Base-by-base conservation (phyloP, 2,888 invertebrate genomes). In the Caenorhabditis becei region DNA sequence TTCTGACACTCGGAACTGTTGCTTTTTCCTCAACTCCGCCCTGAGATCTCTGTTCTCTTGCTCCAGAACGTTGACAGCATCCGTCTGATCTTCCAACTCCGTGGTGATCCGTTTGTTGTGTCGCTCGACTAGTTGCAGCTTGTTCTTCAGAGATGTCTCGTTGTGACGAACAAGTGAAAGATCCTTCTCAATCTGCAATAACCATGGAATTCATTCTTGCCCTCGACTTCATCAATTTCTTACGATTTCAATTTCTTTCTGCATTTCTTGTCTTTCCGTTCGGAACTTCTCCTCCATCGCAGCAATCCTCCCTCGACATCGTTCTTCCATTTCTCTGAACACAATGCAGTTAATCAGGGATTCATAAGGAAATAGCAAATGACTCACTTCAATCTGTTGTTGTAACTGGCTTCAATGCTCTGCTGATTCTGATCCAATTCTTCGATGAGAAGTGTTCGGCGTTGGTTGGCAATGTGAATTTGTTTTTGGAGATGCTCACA, bases 361-460 rank as follows among this genome's bases (percentile, higher is more conserved):
- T 62, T 62, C 26, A 67, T 58, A 62, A 23, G 58, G 28, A 26
- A 49, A 24, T 14, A 35, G n/a, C n/a, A 24, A 51, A 14, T 26
- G 11, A 54, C 66, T 63, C 74, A 82, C 87, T 80, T 71, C 35
- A 86, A 53, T 61, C 84, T 49, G 74, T 82, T 82, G 47, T 87
- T 85, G 62, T 85, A 87, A 37, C 85, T 82, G 32, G 85, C 85
- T 65, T 87, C 87, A 56, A 87, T 86, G 66, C 83, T 83, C 61
- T 83, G 77, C 58, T 87, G 87, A 53, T 86, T 87, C 41, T 86
- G 84, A 41, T 87, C 87, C 14, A 87, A 66, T 69, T 87, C 87
- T 77, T 87, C 87, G 1, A 87, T 85, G n/a, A 87, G 75, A 67
- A 87, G 61, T 11, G 84, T 83, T 58, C 87, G 51, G 24, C 87